A percentile compares a stretch with the other conserved stretches of the same genome.
These are phyloP conservation scores for Pseudocheirus occidentalis DNA, from an alignment of 2,797 vertebrate species.

Conservation along the genomic window DNA sequence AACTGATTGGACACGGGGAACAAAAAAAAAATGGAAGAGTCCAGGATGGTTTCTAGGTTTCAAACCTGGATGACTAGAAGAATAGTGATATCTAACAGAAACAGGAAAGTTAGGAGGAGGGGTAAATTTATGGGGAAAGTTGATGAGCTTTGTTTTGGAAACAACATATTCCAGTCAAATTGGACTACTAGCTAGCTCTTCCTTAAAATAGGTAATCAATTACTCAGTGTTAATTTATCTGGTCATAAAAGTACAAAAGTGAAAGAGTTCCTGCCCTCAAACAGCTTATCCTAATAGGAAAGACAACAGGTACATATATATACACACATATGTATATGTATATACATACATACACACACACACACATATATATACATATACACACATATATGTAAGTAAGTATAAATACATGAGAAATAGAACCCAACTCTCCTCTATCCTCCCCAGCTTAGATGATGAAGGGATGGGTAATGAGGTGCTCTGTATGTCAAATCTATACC, in stretches of 20 bases:
- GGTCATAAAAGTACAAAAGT: background rate
- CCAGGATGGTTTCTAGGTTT: background rate
- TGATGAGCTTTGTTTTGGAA: background rate
- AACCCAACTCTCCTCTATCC: background rate
- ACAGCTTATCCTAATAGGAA: no score
- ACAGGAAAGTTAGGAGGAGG: background rate
- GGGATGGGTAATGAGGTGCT: no score
- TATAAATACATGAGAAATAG: background rate
- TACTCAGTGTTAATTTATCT: background rate
- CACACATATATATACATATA: no score
- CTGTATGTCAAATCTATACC: no score
- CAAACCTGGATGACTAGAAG: background rate
- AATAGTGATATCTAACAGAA: background rate
- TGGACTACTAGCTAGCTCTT: background rate
- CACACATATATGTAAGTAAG: no score
- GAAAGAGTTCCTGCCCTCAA: no score
- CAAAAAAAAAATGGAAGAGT: background rate
- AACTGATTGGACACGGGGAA: background rate
- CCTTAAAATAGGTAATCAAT: background rate
- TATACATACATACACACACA: no score
- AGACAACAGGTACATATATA: no score
- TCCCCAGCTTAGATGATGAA: background rate
- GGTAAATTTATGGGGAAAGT: background rate
- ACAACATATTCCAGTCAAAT: background rate
- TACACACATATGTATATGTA: no score